Conservation (phyloP, 2,797 vertebrate genomes). For the Tapera naevia region DNA sequence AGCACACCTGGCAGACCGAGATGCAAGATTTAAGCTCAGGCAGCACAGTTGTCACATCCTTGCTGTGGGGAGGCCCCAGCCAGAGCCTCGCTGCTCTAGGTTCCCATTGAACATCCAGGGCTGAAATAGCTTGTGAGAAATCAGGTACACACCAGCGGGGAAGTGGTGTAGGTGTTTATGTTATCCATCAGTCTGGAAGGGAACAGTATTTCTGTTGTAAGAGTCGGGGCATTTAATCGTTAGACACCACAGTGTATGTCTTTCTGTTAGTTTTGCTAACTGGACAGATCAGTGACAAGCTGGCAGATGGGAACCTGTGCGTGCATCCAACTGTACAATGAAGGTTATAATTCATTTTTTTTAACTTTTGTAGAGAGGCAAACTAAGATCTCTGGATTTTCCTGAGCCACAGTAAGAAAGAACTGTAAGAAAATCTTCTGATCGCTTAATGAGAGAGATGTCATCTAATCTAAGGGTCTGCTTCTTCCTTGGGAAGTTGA, state of each 20-base stretch:
- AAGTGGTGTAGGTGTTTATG: background rate
- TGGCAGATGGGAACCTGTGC: background rate
- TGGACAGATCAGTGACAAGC: background rate
- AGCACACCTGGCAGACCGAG: fast-evolving
- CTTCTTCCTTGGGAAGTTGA: background rate
- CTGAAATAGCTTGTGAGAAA: background rate
- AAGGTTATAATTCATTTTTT: background rate
- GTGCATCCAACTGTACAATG: too few relatives aligned
- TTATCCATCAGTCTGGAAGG: background rate
- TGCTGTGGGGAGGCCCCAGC: too few relatives aligned
- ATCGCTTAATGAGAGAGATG: background rate
- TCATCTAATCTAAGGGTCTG: background rate
- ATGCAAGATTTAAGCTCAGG: too few relatives aligned
- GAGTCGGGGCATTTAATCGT: background rate
- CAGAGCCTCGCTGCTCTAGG: fast-evolving
- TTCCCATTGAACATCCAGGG: background rate
- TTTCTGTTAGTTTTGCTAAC: background rate
- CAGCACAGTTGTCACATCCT: background rate
- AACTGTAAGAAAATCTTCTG: background rate
- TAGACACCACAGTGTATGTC: background rate
- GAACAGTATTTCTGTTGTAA: background rate
- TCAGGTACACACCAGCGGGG: fast-evolving
- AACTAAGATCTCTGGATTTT: background rate
- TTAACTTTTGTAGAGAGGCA: background rate
- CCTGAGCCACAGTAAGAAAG: background rate